Evolutionary conservation across 2,888 invertebrate species (phyloP).

Genomic region (Drosophila algonquin): DNA sequence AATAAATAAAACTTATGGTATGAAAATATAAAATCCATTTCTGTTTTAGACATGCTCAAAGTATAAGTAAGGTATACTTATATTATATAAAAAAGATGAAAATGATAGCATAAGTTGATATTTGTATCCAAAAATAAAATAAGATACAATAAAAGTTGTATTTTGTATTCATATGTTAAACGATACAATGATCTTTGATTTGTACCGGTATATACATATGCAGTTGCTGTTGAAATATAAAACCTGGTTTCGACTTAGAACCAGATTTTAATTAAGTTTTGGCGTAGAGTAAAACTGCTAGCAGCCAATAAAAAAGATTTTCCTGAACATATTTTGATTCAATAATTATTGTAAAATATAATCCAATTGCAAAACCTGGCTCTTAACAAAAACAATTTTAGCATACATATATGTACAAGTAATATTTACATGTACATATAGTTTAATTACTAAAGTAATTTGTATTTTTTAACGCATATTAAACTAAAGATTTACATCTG

Average conservation of each 20-base stretch:
- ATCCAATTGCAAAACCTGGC: conserved; percentile 2
- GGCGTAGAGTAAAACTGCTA: not conserved
- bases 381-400: conserved; percentile 10
- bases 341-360: not conserved
- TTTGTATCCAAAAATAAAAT: not conserved
- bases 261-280: not conserved
- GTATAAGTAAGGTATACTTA: not conserved
- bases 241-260: not conserved
- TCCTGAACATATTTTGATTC: not conserved
- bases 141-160: not conserved
- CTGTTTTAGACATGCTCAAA: not conserved
- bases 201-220: not conserved
- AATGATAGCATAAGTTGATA: not conserved
- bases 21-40: not conserved
- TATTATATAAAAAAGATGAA: not conserved
- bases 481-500: conserved; percentile 6
- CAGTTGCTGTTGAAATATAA: not conserved
- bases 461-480: not conserved
- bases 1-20: not conserved
- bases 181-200: not conserved
- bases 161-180: not conserved
- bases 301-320: not conserved
- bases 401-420: conserved; percentile 8
- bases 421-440: conserved; percentile 3
- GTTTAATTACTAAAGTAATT: not conserved